Conservation (phyloP, 2,888 invertebrate genomes). For the Willowsia nigromaculata region DNA sequence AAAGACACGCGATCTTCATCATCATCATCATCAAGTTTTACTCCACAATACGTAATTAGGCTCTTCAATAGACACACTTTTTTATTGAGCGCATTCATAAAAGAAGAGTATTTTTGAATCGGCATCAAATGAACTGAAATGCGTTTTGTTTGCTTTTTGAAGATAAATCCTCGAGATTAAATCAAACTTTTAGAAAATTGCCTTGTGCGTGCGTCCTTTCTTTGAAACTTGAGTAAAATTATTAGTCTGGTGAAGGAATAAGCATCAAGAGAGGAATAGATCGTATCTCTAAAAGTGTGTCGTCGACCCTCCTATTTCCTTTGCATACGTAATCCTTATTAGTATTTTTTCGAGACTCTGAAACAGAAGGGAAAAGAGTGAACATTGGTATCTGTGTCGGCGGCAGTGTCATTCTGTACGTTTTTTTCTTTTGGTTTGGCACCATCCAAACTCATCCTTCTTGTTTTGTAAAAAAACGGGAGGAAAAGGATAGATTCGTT, state of each 20-base stretch:
- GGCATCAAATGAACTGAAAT: too few relatives aligned
- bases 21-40: too few relatives aligned
- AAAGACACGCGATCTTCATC: neutral
- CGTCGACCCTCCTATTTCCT: neutral
- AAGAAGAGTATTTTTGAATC: too few relatives aligned
- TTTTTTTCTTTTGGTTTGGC: neutral
- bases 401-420: neutral
- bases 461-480: too few relatives aligned
- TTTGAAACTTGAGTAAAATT: neutral
- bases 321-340: neutral
- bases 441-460: neutral
- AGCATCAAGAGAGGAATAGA: neutral
- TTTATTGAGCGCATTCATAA: too few relatives aligned
- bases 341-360: neutral
- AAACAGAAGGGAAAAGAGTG: neutral
- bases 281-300: neutral
- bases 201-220: neutral
- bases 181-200: too few relatives aligned
- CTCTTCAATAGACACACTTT: too few relatives aligned
- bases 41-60: too few relatives aligned
- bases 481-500: too few relatives aligned
- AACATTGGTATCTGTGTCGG: neutral
- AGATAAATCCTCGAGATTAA: too few relatives aligned
- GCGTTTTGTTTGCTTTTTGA: too few relatives aligned
- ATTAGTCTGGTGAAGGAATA: neutral